These are phyloP conservation scores for Eulithis testata DNA, from an alignment of 2,888 invertebrate species.

Conservation along the genomic window DNA sequence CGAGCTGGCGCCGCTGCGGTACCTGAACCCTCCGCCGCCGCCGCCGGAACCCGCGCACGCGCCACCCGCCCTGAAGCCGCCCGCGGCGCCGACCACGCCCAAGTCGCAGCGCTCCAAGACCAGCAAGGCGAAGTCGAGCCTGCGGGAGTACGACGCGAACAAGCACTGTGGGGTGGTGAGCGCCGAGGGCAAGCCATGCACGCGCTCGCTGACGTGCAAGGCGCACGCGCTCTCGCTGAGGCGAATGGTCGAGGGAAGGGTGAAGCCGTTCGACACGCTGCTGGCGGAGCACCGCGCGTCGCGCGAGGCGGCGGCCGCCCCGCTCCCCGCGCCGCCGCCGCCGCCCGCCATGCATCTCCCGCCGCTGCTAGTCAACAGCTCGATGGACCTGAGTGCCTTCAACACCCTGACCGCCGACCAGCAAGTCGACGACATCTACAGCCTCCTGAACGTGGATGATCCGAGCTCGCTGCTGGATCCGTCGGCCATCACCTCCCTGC, in stretches of 20 bases:
- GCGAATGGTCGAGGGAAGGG: slow-evolving; percentile 88
- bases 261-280: slow-evolving; percentile 90
- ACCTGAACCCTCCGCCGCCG: slow-evolving; percentile 69
- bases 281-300: slow-evolving; percentile 89
- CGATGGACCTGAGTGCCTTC: slow-evolving; percentile 68
- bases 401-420: slow-evolving; percentile 71
- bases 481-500: slow-evolving; percentile 66
- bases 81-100: slow-evolving; percentile 53
- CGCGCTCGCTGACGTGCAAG: slow-evolving; percentile 90
- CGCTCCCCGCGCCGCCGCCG: slow-evolving; percentile 42
- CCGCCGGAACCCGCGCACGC: slow-evolving; percentile 48
- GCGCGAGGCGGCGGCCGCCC: slow-evolving; percentile 74
- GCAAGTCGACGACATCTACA: slow-evolving; percentile 76
- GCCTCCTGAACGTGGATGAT: slow-evolving; percentile 69
- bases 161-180: slow-evolving; percentile 92
- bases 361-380: slow-evolving; percentile 70
- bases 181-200: slow-evolving; percentile 89
- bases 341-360: slow-evolving; percentile 54
- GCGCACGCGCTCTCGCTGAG: slow-evolving; percentile 88
- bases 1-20: slow-evolving; percentile 65
- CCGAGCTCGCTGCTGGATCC: slow-evolving; percentile 67
- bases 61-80: slow-evolving; percentile 43
- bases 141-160: slow-evolving; percentile 91
- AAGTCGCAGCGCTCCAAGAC: slow-evolving; percentile 58
- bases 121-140: slow-evolving; percentile 75